A percentile compares a stretch with the other conserved stretches of the same genome.
These are phyloP conservation scores for Darevskia nairensis DNA, from an alignment of 2,797 vertebrate species.

Conservation along the genomic window DNA sequence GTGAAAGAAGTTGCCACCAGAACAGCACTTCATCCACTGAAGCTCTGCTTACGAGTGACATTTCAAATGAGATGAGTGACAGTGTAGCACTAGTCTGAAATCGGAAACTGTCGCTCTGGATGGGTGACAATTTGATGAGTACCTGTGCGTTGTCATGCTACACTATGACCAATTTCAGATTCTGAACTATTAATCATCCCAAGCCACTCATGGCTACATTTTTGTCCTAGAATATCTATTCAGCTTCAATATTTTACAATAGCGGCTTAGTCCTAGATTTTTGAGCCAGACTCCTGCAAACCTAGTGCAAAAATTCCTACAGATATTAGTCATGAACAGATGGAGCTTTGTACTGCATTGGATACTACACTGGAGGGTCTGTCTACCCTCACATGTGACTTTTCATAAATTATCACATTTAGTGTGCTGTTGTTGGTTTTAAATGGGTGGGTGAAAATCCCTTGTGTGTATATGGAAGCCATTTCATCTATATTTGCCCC, in stretches of 20 bases:
- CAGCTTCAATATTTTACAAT: not conserved
- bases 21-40: not conserved
- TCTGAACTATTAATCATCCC: conserved; percentile 8
- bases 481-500: not conserved
- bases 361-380: too few relatives aligned
- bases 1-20: conserved; percentile 11
- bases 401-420: too few relatives aligned
- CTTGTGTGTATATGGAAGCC: not conserved
- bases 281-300: not conserved
- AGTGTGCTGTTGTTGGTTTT: too few relatives aligned
- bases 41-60: not conserved
- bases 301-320: not conserved
- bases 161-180: not conserved
- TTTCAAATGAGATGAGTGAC: conserved; percentile 11
- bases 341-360: not conserved
- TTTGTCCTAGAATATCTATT: not conserved
- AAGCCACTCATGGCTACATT: not conserved
- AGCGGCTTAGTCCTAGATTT: not conserved
- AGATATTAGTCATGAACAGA: not conserved
- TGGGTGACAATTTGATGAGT: not conserved
- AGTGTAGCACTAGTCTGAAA: not conserved
- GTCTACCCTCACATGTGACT: too few relatives aligned
- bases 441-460: too few relatives aligned
- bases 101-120: conserved; percentile 21
- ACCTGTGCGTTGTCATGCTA: conserved; percentile 1